Evolutionary conservation across 2,113 vertebrate species (phyloP), one percentile per base, ranked within the genome.

Genomic region (Lepus timidus): DNA sequence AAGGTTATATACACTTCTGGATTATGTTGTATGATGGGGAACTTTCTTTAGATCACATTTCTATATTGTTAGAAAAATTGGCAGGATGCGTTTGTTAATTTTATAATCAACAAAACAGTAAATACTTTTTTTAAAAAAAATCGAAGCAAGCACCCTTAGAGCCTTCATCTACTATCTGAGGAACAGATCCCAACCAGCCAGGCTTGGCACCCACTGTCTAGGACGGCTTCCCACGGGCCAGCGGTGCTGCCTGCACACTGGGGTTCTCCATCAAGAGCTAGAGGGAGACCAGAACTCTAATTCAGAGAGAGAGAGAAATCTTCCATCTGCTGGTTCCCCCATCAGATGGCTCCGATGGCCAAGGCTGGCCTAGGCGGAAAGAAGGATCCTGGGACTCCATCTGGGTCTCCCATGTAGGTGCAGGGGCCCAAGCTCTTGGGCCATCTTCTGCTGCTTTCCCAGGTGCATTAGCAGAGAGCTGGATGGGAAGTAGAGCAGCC

Each of bases 61-160:
- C 73, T 88, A 64, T 75, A 86, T 58, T 85, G 94, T 91, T 95
- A 91, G 75, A 92, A 91, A 94, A 96, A 88, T 94, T 93, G 92
- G 80, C 58, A 76, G 31, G 44, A 78, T 29, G 11, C 44, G 80
- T 95, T 96, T 95, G 82, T 94, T 95, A 93, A 96, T 95, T 97
- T 95, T 91, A 80, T 95, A 95, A 93, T 95, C 85, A 94, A 82
- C 67, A 87, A 90, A 93, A 71, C 82, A 88, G 88, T 85, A 94
- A 92, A 93, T 87, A 65, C 4, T 78, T 79, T 52, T 70, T 82
- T 61, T 39, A 19, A 74, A 33, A 33, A 44, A 87, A 93, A 85
- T 44, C 25, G 25, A 9, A 82, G 90, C 91, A 85, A 88, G 68
- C 33, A 70, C 20, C 20, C n/a, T 4, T 23, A 70, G 19, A 79